Evolutionary conservation across 2,113 vertebrate species (phyloP).

Genomic region (Oryzias curvinotus): DNA sequence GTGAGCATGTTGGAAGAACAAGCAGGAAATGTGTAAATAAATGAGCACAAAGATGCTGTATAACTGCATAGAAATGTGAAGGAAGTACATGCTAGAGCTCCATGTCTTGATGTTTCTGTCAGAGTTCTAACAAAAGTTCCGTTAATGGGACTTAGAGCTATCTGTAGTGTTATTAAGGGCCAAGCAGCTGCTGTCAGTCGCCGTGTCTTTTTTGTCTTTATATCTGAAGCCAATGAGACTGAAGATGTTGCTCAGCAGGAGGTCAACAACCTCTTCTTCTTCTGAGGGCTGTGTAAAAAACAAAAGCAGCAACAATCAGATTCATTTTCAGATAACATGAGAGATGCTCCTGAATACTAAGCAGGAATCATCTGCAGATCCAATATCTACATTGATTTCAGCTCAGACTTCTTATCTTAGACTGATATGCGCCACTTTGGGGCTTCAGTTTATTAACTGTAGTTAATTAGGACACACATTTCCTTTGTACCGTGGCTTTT

Average conservation of each 20-base stretch:
- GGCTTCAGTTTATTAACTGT: no score
- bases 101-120: background rate
- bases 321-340: background rate
- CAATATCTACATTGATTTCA: background rate
- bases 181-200: background rate
- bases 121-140: slow-evolving; percentile 2
- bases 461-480: no score
- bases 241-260: slow-evolving; percentile 85
- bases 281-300: slow-evolving; percentile 80
- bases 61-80: background rate
- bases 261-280: slow-evolving; percentile 86
- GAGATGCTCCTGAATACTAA: background rate
- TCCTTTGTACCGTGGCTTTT: no score
- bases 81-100: no score
- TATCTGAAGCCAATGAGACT: slow-evolving; percentile 82
- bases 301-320: slow-evolving; percentile 2
- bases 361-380: background rate
- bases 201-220: slow-evolving; percentile 15
- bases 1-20: no score
- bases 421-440: no score
- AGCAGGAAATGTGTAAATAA: background rate
- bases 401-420: background rate
- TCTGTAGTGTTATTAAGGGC: slow-evolving; percentile 5
- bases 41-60: background rate
- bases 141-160: background rate